Evolutionary conservation across 2,113 vertebrate species (phyloP).

Genomic region (Zosterops japonicus): DNA sequence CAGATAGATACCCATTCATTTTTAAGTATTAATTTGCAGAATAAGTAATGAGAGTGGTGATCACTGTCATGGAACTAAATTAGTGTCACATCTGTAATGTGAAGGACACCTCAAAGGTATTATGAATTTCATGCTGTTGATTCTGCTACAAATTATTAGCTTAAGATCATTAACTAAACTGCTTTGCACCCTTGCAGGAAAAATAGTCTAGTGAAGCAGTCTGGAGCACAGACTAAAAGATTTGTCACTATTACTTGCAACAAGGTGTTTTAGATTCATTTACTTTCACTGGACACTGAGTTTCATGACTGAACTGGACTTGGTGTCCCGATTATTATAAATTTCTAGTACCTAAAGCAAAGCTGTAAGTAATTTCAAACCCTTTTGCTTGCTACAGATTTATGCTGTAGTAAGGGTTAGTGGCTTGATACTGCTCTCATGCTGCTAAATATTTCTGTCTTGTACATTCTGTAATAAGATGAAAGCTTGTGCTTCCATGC

Average conservation of each 20-base stretch:
- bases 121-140: conserved; percentile 56
- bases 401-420: neutral
- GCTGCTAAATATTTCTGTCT: neutral
- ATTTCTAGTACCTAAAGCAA: neutral
- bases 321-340: neutral
- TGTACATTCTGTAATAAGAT: neutral
- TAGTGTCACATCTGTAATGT: conserved; percentile 67
- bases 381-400: neutral
- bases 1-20: conserved; percentile 57
- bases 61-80: conserved; percentile 74
- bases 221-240: neutral
- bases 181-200: neutral
- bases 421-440: neutral
- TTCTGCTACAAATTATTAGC: conserved; percentile 71
- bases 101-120: conserved; percentile 81
- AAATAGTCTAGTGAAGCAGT: neutral
- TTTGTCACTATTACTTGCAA: conserved; percentile 30
- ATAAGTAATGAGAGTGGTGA: conserved; percentile 68
- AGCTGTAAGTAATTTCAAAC: neutral
- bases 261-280: neutral
- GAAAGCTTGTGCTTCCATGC: neutral
- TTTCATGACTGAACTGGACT: neutral
- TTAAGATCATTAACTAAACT: conserved; percentile 63
- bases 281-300: conserved; percentile 3
- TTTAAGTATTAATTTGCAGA: conserved; percentile 71